Evolutionary conservation across 23 tunicate genomes (phyloP), one percentile per base, ranked within the genome.

Genomic region (Clavelina lepadiformis): DNA sequence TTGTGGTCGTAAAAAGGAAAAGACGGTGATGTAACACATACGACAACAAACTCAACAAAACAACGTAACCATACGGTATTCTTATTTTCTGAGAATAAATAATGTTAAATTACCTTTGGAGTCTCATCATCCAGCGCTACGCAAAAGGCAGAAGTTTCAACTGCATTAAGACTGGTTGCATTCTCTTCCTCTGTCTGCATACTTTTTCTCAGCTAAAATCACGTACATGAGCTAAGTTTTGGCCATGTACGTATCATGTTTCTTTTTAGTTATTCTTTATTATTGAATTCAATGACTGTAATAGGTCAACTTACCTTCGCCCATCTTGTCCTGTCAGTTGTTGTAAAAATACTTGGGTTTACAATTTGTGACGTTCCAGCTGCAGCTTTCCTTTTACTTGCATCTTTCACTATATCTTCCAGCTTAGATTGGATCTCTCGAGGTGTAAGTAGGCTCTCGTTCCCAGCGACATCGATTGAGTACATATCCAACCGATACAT

Each of bases 101-200:
- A n/a, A n/a, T n/a, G n/a, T n/a, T n/a, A n/a, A n/a, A n/a, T n/a
- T n/a, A n/a, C n/a, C n/a, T n/a, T n/a, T n/a, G n/a, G n/a, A n/a
- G n/a, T n/a, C n/a, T n/a, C n/a, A n/a, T n/a, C 81, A 31, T 66
- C 78, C 63, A 89, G 51, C 0, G 73, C 75, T 8, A 89, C 32
- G 52, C 86, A 85, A 29, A 89, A 74, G 28, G 63, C 79, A 35
- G 97, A 73, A 36, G 75, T 81, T 89, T 89, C 97, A 41, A 76
- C 89, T 23, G 49, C 73, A 31, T 71, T 50, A 29, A 89, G 26
- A 45, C 77, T 71, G 5, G 31, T 56, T 15, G 58, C 37, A 41
- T 85, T 85, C 7, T 53, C 6, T 46, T 61, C 27, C 44, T 83
- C 45, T 37, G 21, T 30, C 30, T n/a, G 57, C 33, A 73, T 47